These are phyloP conservation scores for Pristionchus maxplancki DNA, from an alignment of 2,888 invertebrate genomes.

Conservation along the genomic window DNA sequence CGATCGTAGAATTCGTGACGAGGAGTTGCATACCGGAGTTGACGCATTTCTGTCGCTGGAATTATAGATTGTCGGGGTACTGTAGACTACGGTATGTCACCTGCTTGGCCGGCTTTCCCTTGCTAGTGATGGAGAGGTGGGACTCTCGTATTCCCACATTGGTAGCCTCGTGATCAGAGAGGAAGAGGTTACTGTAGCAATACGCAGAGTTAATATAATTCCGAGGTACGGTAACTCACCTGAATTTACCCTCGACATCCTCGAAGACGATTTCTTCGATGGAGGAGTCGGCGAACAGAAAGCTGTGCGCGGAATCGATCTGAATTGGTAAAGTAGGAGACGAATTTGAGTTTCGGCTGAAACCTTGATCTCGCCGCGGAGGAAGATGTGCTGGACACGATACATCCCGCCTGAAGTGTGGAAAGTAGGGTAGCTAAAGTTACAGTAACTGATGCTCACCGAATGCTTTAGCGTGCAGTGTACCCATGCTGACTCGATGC, in stretches of 20 bases:
- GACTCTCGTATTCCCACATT: background rate
- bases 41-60: conserved; percentile 12
- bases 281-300: conserved; percentile 33
- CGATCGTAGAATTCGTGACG: background rate
- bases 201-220: background rate
- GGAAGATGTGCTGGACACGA: conserved; percentile 45
- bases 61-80: background rate
- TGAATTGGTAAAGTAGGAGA: background rate
- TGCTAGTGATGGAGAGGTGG: background rate
- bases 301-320: conserved; percentile 18
- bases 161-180: conserved; percentile 1
- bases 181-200: conserved; percentile 34
- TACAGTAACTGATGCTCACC: conserved; percentile 45
- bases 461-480: conserved; percentile 57
- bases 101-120: conserved; percentile 13
- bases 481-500: conserved; percentile 60
- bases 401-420: conserved; percentile 21
- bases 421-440: background rate
- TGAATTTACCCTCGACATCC: conserved; percentile 41
- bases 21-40: background rate
- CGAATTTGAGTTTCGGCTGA: background rate
- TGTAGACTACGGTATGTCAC: background rate
- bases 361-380: conserved; percentile 42
- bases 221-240: too few species aligned
- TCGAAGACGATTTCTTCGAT: conserved; percentile 43